Percentiles rank a stretch among this genome's conserved stretches.
These are phyloP conservation scores for Lydus trimaculatus DNA, from an alignment of 2,888 invertebrate genomes.

Conservation along the genomic window DNA sequence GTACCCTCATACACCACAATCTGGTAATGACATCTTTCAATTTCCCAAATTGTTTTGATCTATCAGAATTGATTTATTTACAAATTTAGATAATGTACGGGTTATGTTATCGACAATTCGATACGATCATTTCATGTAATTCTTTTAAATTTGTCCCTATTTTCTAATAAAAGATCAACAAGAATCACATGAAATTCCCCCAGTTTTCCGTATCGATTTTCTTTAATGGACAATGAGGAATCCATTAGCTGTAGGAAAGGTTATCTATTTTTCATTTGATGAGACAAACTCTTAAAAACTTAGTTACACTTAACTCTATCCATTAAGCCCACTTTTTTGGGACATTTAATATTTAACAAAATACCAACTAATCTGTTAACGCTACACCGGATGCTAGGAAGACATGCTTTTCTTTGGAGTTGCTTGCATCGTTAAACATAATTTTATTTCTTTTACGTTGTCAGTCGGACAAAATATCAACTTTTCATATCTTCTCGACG, in stretches of 20 bases:
- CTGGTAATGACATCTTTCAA: not conserved
- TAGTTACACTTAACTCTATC: not conserved
- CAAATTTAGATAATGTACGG: not conserved
- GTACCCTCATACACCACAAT: not conserved
- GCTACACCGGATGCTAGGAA: slow-evolving; percentile 22
- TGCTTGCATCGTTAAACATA: slow-evolving; percentile 34
- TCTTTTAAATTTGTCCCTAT: not conserved
- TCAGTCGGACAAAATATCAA: slow-evolving; percentile 22
- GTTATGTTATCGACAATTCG: not conserved
- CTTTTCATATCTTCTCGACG: slow-evolving; percentile 30
- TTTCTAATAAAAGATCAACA: too few relatives aligned
- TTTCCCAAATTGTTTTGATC: not conserved
- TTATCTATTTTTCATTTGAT: not conserved
- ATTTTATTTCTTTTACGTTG: slow-evolving; percentile 30
- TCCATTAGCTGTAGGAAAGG: not conserved
- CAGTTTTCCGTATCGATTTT: not conserved
- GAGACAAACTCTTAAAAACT: not conserved
- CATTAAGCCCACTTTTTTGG: not conserved
- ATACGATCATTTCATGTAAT: not conserved
- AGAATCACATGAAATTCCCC: too few relatives aligned
- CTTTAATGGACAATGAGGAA: not conserved
- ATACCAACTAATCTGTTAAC: not conserved
- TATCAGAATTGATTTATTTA: not conserved
- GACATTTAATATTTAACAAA: too few relatives aligned
- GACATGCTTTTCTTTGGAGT: slow-evolving; percentile 27